Percentiles rank a stretch among this genome's conserved stretches.
Evolutionary conservation across 2,797 vertebrate species (phyloP).

Genomic region (Acanthiza pusilla): DNA sequence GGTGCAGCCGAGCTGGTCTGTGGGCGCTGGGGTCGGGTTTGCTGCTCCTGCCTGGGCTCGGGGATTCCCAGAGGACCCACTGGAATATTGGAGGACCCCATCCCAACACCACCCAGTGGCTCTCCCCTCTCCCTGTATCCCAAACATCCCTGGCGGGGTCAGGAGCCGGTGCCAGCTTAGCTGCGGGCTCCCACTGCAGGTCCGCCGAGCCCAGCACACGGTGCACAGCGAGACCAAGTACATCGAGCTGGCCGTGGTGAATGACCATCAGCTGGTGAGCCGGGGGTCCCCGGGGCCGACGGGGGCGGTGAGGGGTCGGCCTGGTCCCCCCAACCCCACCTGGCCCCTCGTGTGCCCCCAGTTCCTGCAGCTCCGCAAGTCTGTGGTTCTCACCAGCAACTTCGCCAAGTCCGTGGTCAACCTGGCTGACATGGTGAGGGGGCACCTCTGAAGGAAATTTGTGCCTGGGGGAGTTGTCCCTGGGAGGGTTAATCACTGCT

Average conservation of each 20-base stretch:
- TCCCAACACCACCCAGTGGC: rapidly evolving
- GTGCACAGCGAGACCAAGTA: slow-evolving; percentile 97
- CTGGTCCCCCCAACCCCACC: background rate
- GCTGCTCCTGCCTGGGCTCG: background rate
- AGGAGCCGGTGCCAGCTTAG: background rate
- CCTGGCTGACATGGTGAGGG: slow-evolving; percentile 88
- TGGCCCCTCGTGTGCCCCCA: slow-evolving; percentile 27
- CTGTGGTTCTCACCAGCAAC: slow-evolving; percentile 89
- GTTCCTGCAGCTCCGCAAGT: slow-evolving; percentile 87
- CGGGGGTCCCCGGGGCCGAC: rapidly evolving
- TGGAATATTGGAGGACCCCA: rapidly evolving
- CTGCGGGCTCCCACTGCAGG: slow-evolving; percentile 65
- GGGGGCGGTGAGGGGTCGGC: rapidly evolving
- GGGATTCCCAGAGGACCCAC: background rate
- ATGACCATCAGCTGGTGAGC: slow-evolving; percentile 90
- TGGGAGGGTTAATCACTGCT: too few species aligned
- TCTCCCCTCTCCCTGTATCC: rapidly evolving
- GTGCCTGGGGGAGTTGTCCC: background rate
- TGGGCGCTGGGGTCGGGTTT: background rate
- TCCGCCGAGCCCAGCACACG: slow-evolving; percentile 84
- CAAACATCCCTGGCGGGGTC: background rate
- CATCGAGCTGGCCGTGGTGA: slow-evolving; percentile 93
- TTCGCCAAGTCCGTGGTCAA: slow-evolving; percentile 95
- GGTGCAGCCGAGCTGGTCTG: background rate
- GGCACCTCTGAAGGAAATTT: background rate